These are phyloP conservation scores for Bubalus kerabau DNA, from an alignment of 2,113 vertebrate genomes.

Conservation along the genomic window DNA sequence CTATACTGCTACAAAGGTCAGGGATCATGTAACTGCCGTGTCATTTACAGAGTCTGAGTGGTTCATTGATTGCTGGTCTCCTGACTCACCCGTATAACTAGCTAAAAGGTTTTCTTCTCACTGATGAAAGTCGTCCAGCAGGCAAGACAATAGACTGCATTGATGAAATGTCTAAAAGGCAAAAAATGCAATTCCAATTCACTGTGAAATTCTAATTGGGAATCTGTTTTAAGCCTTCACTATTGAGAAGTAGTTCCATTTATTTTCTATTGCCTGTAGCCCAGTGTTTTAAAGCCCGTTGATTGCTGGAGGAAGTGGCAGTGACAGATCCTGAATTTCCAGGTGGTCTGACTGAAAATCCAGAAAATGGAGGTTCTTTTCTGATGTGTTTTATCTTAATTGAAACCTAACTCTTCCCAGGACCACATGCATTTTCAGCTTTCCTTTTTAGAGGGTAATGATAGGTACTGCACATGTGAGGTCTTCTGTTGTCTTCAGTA, in stretches of 20 bases:
- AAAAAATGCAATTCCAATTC: constrained; percentile 38
- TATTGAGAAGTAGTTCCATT: background rate
- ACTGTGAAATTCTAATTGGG: background rate
- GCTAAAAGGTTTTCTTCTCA: constrained; percentile 41
- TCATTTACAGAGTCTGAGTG: constrained; percentile 22
- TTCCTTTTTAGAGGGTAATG: background rate
- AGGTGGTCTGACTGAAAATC: background rate
- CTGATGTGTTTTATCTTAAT: background rate
- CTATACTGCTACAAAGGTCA: background rate
- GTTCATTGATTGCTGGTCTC: constrained; percentile 41
- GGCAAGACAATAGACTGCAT: constrained; percentile 21
- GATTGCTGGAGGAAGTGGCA: background rate
- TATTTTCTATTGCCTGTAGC: constrained; percentile 17
- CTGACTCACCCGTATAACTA: background rate
- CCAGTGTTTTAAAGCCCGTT: background rate
- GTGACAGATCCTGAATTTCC: background rate
- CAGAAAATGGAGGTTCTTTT: background rate
- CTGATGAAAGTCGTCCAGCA: background rate
- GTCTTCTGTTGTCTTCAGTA: background rate
- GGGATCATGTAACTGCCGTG: background rate
- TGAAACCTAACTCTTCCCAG: background rate
- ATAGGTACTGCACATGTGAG: background rate
- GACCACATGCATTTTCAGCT: background rate
- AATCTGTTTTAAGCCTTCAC: constrained; percentile 31
- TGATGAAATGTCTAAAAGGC: constrained; percentile 24